These are phyloP conservation scores for Psylliodes chrysocephalus DNA, from an alignment of 2,888 invertebrate genomes.

Conservation along the genomic window DNA sequence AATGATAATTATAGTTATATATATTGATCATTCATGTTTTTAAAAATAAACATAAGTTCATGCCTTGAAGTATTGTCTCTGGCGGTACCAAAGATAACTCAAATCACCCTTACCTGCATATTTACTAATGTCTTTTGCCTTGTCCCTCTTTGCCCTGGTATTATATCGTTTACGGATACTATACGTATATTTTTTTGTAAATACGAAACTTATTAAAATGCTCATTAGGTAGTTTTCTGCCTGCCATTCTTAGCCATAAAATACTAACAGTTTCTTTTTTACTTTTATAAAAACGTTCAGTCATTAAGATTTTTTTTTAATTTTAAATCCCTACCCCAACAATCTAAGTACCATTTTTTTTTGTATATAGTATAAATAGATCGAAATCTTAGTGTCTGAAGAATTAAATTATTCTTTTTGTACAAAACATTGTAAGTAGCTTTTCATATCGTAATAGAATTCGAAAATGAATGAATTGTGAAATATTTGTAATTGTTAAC, in stretches of 20 bases:
- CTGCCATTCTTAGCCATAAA: slow-evolving; percentile 59
- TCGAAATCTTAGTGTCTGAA: not conserved
- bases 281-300: not conserved
- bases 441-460: slow-evolving; percentile 33
- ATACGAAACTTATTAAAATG: slow-evolving; percentile 43
- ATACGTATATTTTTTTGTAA: not conserved
- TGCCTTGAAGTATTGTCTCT: too few species aligned
- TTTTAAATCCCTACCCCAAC: too few species aligned
- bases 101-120: too few species aligned
- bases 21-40: too few species aligned
- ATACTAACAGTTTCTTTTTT: slow-evolving; percentile 30
- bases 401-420: slow-evolving; percentile 33
- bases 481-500: slow-evolving; percentile 11
- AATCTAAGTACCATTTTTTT: not conserved
- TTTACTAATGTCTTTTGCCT: too few species aligned
- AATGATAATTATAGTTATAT: too few species aligned
- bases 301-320: not conserved
- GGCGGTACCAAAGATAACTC: too few species aligned
- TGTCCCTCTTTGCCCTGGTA: too few species aligned
- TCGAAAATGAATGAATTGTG: slow-evolving; percentile 17
- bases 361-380: too few species aligned
- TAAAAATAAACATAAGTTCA: too few species aligned
- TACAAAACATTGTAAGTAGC: slow-evolving; percentile 47
- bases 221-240: slow-evolving; percentile 56
- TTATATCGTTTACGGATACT: not conserved